Base-by-base conservation (phyloP, 2,888 invertebrate genomes). In the Drosophila nr. fundita region DNA sequence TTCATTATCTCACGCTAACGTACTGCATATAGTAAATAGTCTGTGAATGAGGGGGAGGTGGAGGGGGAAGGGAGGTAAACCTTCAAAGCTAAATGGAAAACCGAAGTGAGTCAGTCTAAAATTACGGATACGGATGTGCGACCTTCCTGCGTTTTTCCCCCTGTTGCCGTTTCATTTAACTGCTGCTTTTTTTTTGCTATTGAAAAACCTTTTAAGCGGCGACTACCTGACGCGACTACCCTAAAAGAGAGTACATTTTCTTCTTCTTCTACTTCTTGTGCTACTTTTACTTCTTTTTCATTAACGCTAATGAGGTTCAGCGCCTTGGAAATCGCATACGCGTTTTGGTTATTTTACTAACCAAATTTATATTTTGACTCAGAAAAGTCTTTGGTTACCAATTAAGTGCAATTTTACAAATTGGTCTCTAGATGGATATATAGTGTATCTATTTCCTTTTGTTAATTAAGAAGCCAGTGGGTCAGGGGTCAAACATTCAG, bases 1-100 rank as follows among this genome's bases (percentile, higher is more conserved):
- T 84, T 89, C 82, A 84, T 87, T 84, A 89, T 76, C 78, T 68
- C 75, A 67, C 72, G 77, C 62, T 60, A 65, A 76, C 48, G 36
- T 27, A 49, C 50, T 50, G 36, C 40, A 30, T 11, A 57, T 11
- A 18, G 18, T 38, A 32, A 24, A 32, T 36, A 42, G n/a, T 30
- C 5, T 29, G 29, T 0, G 0, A 21, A 40, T 8, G 27, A 3
- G 1, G 15, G 13, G 11, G 8, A n/a, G 11, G 54, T 62, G 29
- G 7, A 1, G 24, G n/a, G 21, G 24, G 7, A 2, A 36, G 21
- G 24, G 65, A 45, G 50, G 59, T 60, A 73, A 59, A 34, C 48
- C 29, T 27, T 50, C 49, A 50, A 66, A 75, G 71, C 61, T 62
- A 70, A 68, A 80, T 80, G 80, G 65, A 87, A 87, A 75, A 65